Percentiles rank a stretch among this genome's conserved stretches.
These are phyloP conservation scores for Platichthys stellatus DNA, from an alignment of 2,113 vertebrate genomes.

Conservation along the genomic window DNA sequence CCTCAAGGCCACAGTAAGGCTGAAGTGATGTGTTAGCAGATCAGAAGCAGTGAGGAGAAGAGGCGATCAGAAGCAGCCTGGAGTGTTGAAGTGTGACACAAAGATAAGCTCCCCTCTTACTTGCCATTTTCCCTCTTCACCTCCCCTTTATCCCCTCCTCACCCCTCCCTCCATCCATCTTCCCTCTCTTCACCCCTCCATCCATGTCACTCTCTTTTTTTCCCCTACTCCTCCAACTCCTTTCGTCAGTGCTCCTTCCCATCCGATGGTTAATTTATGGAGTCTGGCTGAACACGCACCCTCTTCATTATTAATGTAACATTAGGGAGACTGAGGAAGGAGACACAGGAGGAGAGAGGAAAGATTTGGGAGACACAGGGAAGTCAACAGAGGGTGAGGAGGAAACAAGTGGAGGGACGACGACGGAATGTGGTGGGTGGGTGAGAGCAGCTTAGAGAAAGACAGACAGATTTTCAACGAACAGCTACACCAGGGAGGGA, in stretches of 20 bases:
- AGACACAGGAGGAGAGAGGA: conserved; percentile 19
- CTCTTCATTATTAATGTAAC: conserved; percentile 84
- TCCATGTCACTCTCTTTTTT: conserved; percentile 46
- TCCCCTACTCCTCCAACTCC: conserved; percentile 41
- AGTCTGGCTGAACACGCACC: conserved; percentile 80
- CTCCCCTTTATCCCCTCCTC: neutral
- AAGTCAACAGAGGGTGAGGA: conserved; percentile 16
- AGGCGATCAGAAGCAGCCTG: conserved; percentile 22
- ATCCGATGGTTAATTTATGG: conserved; percentile 84
- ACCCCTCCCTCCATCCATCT: neutral
- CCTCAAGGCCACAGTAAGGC: conserved; percentile 47
- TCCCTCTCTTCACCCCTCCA: neutral
- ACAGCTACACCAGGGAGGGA: conserved; percentile 24
- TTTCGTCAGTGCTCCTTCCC: conserved; percentile 62
- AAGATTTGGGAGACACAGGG: conserved; percentile 10
- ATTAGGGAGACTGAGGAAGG: conserved; percentile 72
- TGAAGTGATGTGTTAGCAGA: conserved; percentile 70
- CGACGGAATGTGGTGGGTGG: neutral
- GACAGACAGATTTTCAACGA: conserved; percentile 35
- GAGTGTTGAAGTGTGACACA: conserved; percentile 43
- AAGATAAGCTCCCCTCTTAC: conserved; percentile 30
- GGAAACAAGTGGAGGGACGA: neutral
- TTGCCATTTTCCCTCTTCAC: neutral
- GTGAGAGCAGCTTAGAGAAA: neutral
- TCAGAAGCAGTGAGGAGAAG: conserved; percentile 31